Conservation (phyloP, 2,797 vertebrate species). For the Myotis pilosus region DNA sequence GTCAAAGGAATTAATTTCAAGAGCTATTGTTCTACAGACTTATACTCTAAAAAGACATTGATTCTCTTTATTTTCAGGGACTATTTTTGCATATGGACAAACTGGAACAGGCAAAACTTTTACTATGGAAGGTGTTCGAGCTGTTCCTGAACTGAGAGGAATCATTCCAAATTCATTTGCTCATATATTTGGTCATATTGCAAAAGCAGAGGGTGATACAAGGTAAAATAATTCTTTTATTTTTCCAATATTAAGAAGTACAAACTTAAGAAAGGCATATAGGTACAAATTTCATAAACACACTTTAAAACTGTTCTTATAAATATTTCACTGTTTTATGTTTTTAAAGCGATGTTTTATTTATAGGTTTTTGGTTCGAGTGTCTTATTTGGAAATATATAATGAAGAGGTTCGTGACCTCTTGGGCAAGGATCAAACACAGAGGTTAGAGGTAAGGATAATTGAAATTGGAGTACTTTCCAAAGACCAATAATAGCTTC, state of each 20-base stretch:
- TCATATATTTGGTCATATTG: slow-evolving; percentile 98
- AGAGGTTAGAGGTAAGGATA: slow-evolving; percentile 94
- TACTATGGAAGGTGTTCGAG: slow-evolving; percentile 98
- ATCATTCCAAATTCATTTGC: slow-evolving; percentile 99
- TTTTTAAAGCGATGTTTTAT: slow-evolving; percentile 49
- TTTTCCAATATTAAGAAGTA: slow-evolving; percentile 13
- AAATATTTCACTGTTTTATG: not conserved
- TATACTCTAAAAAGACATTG: not conserved
- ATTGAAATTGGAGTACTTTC: slow-evolving; percentile 16
- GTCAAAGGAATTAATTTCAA: slow-evolving; percentile 36
- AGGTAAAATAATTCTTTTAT: slow-evolving; percentile 84
- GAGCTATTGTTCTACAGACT: not conserved
- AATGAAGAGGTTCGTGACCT: slow-evolving; percentile 98
- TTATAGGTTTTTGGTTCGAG: slow-evolving; percentile 96
- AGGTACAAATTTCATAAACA: not conserved
- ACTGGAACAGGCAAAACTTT: slow-evolving; percentile 99
- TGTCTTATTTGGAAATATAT: slow-evolving; percentile 99
- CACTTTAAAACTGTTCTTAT: not conserved
- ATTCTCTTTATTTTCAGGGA: slow-evolving; percentile 86
- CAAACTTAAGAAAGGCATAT: not conserved
- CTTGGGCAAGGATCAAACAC: slow-evolving; percentile 96
- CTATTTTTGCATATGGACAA: slow-evolving; percentile 99
- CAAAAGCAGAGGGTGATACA: slow-evolving; percentile 98
- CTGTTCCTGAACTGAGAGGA: slow-evolving; percentile 96
- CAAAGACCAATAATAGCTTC: not conserved